These are phyloP conservation scores for Oxytorus armatus DNA, from an alignment of 2,888 invertebrate genomes.

Conservation along the genomic window DNA sequence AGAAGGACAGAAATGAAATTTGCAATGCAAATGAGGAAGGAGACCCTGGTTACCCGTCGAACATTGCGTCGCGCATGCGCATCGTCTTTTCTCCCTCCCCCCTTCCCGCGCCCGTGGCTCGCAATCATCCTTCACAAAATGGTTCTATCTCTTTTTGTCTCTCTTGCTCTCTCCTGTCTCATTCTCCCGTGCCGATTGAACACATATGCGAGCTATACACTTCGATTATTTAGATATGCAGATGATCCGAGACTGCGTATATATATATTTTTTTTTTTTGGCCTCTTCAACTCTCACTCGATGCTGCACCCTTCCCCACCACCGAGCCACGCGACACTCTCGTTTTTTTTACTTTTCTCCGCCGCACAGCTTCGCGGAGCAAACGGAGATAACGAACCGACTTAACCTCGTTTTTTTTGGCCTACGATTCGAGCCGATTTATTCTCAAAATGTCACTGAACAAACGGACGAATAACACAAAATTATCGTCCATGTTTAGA, in stretches of 20 bases:
- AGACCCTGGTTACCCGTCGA: conserved; percentile 73
- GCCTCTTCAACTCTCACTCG: conserved; percentile 59
- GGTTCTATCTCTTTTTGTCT: conserved; percentile 40
- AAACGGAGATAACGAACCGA: too few relatives aligned
- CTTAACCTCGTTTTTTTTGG: too few relatives aligned
- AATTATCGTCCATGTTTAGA: too few relatives aligned
- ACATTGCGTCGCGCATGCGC: conserved; percentile 76
- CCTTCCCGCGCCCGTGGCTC: conserved; percentile 63
- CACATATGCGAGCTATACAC: conserved; percentile 78
- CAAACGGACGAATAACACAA: too few relatives aligned
- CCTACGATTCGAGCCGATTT: too few relatives aligned
- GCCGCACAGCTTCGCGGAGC: too few relatives aligned
- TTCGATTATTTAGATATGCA: conserved; percentile 85
- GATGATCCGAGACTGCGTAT: conserved; percentile 79
- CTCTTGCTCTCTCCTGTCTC: conserved; percentile 45
- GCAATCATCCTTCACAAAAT: conserved; percentile 57
- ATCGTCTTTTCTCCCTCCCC: conserved; percentile 74
- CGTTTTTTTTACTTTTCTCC: background rate
- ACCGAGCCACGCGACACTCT: conserved; percentile 39
- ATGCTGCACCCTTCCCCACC: conserved; percentile 25
- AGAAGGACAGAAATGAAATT: conserved; percentile 71
- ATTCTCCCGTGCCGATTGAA: conserved; percentile 73
- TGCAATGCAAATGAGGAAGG: conserved; percentile 82
- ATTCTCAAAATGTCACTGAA: too few relatives aligned
- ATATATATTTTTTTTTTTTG: too few relatives aligned